These are phyloP conservation scores for Styela plicata DNA, from an alignment of 23 tunicate species.

Conservation along the genomic window DNA sequence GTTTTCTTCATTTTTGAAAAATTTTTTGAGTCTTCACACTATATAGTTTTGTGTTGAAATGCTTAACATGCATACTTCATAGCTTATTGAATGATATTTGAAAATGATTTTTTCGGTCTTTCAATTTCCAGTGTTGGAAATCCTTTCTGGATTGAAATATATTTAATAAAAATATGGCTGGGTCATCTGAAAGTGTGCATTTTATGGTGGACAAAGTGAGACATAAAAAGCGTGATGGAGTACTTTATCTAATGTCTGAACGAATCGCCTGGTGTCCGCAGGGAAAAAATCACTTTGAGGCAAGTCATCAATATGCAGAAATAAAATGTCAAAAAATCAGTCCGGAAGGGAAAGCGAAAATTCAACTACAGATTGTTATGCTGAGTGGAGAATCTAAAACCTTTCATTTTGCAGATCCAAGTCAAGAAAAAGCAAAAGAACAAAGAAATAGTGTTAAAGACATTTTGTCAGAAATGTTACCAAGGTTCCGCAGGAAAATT, in stretches of 20 bases:
- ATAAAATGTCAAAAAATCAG: slow-evolving; percentile 96
- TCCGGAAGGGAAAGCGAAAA: slow-evolving; percentile 90
- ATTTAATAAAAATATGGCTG: too few relatives aligned
- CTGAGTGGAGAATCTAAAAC: slow-evolving; percentile 63
- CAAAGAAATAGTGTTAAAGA: slow-evolving; percentile 67
- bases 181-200: slow-evolving; percentile 66
- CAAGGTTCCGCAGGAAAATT: slow-evolving; percentile 72
- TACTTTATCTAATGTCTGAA: slow-evolving; percentile 76
- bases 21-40: too few relatives aligned
- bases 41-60: too few relatives aligned
- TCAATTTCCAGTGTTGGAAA: too few relatives aligned
- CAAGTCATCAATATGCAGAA: slow-evolving; percentile 61
- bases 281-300: slow-evolving; percentile 78
- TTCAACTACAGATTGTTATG: slow-evolving; percentile 81
- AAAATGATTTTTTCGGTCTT: too few relatives aligned
- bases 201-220: slow-evolving; percentile 63
- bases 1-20: too few relatives aligned
- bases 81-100: too few relatives aligned
- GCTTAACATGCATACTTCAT: too few relatives aligned
- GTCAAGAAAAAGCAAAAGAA: slow-evolving; percentile 42
- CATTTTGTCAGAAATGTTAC: slow-evolving; percentile 71
- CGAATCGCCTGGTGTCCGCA: slow-evolving; percentile 92
- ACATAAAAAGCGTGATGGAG: slow-evolving; percentile 79
- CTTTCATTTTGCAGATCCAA: slow-evolving; percentile 79
- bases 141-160: too few relatives aligned